Base-by-base conservation (phyloP, 2,113 vertebrate species). In the Clinocottus analis region DNA sequence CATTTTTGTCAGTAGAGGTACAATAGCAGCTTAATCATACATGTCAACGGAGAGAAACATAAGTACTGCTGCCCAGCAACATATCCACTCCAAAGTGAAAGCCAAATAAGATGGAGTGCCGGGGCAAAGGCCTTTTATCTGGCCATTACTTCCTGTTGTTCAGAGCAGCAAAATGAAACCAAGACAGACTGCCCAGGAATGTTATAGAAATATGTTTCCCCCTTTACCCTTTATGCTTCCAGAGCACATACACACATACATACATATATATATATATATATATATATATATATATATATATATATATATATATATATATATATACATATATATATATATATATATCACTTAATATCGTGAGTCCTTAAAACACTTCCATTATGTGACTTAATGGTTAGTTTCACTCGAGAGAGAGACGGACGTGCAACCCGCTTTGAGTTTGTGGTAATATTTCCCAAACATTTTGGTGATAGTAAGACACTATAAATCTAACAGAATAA, bases 11-110 rank as follows among this genome's bases (percentile, higher is more conserved):
- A 79, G 51, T 58, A 61, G 23, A 77, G 33, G 58, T 29, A 61
- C 31, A 51, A 37, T 25, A 72, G 71, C 53, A 77, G 55, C 77
- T 88, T 80, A 76, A 88, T 85, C 70, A 85, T 80, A 87, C 72
- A 45, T 5, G 58, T 83, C 62, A 58, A 51, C 77, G 14, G 79
- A 83, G 86, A 77, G 66, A 81, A 82, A 81, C 21, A 5, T 59
- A 62, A 85, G 71, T 45, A 27, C 43, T 37, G 43, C 65, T 55
- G 73, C 45, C 53, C 68, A 58, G 66, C 59, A 82, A 82, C 70
- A 76, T 73, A 85, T 79, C 39, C 55, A 39, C 64, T 82, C 81
- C 79, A 62, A 69, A 74, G 77, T 79, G 66, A 84, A 79, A 85
- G 75, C 66, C 17, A 73, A 85, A 73, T 59, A 82, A 78, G 64